Evolutionary conservation across 1,140 invertebrate species (phyloP).

Genomic region (Berghia stephanieae): DNA sequence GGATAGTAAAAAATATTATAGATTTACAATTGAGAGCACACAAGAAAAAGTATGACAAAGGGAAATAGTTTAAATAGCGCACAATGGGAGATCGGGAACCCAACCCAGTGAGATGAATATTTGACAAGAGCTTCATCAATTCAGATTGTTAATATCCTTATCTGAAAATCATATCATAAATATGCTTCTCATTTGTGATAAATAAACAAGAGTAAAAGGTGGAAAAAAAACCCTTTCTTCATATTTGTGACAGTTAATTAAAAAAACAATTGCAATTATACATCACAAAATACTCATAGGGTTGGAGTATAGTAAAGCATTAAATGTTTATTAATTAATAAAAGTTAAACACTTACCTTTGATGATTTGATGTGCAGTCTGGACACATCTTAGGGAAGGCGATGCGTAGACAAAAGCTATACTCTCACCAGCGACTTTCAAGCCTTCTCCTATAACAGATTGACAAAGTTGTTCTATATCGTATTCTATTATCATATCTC

Average conservation of each 20-base stretch:
- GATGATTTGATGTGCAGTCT: slow-evolving; percentile 80
- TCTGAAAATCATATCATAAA: too few species aligned
- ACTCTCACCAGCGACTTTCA: slow-evolving; percentile 74
- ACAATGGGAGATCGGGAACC: too few species aligned
- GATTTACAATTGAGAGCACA: too few species aligned
- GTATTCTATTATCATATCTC: too few species aligned
- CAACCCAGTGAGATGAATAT: neutral
- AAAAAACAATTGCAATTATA: neutral
- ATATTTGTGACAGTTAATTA: neutral
- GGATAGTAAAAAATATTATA: too few species aligned
- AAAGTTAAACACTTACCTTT: slow-evolving; percentile 45
- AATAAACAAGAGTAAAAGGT: neutral
- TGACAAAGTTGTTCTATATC: too few species aligned
- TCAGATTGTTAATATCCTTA: too few species aligned
- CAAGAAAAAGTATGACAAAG: too few species aligned
- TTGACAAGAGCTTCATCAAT: too few species aligned
- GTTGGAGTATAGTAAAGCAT: neutral
- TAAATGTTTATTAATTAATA: neutral
- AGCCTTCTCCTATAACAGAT: slow-evolving; percentile 68
- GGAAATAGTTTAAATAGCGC: too few species aligned
- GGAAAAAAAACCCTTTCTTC: slow-evolving; percentile 21
- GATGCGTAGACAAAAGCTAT: slow-evolving; percentile 84
- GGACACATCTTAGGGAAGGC: slow-evolving; percentile 88
- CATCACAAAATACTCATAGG: neutral
- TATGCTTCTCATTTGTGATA: too few species aligned